phyloP scores from a whole-genome alignment of 2,888 invertebrate genomes.

The Thyatira batis region DNA sequence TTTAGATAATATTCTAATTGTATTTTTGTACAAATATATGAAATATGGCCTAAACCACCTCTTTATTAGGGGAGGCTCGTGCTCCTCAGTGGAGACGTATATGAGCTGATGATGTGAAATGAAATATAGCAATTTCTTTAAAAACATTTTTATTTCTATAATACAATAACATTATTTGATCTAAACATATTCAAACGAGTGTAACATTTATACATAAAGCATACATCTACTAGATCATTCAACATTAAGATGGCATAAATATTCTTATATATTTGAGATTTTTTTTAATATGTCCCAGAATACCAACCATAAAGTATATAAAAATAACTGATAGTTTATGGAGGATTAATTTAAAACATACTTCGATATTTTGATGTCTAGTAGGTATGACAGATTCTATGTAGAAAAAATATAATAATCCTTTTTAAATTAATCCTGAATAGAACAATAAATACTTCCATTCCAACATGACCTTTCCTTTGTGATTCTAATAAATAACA shows the following conservation, averaged over 20 bases:
- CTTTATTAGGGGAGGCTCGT: too few relatives aligned
- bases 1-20: too few relatives aligned
- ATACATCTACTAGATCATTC: constrained; percentile 2
- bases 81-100: too few relatives aligned
- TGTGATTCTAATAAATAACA: not conserved
- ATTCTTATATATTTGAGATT: not conserved
- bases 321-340: not conserved
- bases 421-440: not conserved
- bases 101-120: too few relatives aligned
- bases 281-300: not conserved
- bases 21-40: too few relatives aligned
- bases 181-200: constrained; percentile 17
- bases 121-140: not conserved
- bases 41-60: too few relatives aligned
- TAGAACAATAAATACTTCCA: not conserved
- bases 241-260: not conserved
- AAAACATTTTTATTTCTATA: constrained; percentile 20
- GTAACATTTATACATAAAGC: constrained; percentile 14
- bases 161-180: not conserved
- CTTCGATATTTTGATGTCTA: too few relatives aligned
- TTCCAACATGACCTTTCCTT: not conserved
- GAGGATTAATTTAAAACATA: not conserved
- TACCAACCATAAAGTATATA: not conserved
- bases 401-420: too few relatives aligned
- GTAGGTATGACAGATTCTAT: too few relatives aligned